phyloP scores from a whole-genome alignment of 2,888 invertebrate species.

The Esperia sulphurella region DNA sequence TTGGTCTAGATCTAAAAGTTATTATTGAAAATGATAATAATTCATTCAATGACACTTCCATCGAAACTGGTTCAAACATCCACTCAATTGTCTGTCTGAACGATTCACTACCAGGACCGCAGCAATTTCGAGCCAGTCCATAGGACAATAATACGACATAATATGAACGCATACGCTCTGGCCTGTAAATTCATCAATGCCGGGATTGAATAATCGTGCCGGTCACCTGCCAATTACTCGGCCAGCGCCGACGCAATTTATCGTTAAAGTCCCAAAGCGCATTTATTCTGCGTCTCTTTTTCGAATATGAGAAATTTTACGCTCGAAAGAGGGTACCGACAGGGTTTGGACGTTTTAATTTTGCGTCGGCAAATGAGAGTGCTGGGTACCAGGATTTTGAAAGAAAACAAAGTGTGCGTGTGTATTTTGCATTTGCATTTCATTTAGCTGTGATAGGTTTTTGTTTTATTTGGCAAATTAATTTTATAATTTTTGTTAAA shows the following conservation, averaged over 20 bases:
- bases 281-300: slow-evolving; percentile 12
- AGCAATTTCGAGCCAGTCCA: background rate
- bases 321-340: background rate
- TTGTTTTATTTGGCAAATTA: too few relatives aligned
- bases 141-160: slow-evolving; percentile 7
- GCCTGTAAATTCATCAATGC: slow-evolving; percentile 24
- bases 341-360: slow-evolving; percentile 8
- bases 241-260: slow-evolving; percentile 22
- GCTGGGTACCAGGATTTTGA: background rate
- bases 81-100: too few relatives aligned
- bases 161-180: slow-evolving; percentile 7
- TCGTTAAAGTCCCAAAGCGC: slow-evolving; percentile 18
- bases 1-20: too few relatives aligned
- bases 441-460: background rate
- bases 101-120: background rate
- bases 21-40: too few relatives aligned
- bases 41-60: too few relatives aligned
- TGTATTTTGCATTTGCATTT: background rate
- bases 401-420: background rate
- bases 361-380: background rate
- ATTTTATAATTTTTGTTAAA: too few relatives aligned
- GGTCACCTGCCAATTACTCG: slow-evolving; percentile 31
- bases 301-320: slow-evolving; percentile 4
- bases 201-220: slow-evolving; percentile 24
- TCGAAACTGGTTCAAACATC: too few relatives aligned